Base-by-base conservation (phyloP, 2,888 invertebrate genomes). In the Lasioglossum villosulum region DNA sequence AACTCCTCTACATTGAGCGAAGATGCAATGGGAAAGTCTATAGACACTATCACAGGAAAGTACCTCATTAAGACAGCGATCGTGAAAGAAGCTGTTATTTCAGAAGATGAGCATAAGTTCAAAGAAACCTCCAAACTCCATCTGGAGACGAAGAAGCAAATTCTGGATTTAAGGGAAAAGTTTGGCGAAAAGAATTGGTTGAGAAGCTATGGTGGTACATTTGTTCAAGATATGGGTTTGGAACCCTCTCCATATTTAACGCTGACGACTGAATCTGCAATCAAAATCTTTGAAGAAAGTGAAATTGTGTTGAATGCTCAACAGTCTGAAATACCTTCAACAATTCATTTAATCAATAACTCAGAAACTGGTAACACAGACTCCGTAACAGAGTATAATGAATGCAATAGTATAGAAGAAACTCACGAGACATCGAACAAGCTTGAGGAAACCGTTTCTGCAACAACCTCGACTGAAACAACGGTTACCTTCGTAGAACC, bases 141-240 rank as follows among this genome's bases (percentile, higher is more conserved):
- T 92, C 94, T 97, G 82, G 96, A 96, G 90, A 96, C 96, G 0
- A 97, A 96, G 89, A 95, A 96, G 87, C 96, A 96, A 93, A 96
- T 97, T 82, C 96, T 97, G 88, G 95, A 95, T 37, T 90, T 97
- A 30, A 95, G 96, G 23, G 94, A 96, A 85, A 96, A 96, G 89
- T 96, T 96, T 92, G 97, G 97, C 19, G 96, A 96, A 88, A 93
- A 95, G 59, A 95, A 96, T 76, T 97, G 97, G 97, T 91, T 97
- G 48, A 96, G 96, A 82, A 95, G 95, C 75, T 95, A 96, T 75
- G 96, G 96, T 77, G 96, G 96, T 1, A 95, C 96, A 52, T 93
- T 94, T 63, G 95, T 97, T 72, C 96, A 96, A 90, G 96, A 96
- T 91, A 96, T 97, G 90, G 96, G 97, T 27, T 92, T 96, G 71